These are phyloP conservation scores for Triplophysa siluroides DNA, from an alignment of 2,113 vertebrate species.

Conservation along the genomic window DNA sequence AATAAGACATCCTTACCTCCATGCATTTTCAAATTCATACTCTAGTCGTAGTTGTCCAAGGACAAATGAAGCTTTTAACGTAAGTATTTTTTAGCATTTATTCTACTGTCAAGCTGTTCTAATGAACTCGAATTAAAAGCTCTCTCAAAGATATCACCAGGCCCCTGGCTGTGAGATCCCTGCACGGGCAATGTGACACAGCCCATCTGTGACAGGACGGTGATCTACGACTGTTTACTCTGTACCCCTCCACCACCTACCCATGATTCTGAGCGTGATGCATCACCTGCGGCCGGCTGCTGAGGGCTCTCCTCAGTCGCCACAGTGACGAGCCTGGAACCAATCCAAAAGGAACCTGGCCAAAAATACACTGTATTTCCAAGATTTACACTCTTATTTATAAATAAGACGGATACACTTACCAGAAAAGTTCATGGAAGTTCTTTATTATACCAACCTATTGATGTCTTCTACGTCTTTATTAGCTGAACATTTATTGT, in stretches of 20 bases:
- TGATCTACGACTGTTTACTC: slow-evolving; percentile 76
- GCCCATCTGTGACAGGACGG: slow-evolving; percentile 62
- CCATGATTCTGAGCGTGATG: slow-evolving; percentile 66
- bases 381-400: slow-evolving; percentile 33
- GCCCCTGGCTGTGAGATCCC: background rate
- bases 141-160: slow-evolving; percentile 4
- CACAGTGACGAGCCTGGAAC: slow-evolving; percentile 59
- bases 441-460: slow-evolving; percentile 13
- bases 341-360: slow-evolving; percentile 37
- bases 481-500: background rate
- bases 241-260: slow-evolving; percentile 56
- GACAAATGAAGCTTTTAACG: background rate
- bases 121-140: background rate
- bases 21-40: slow-evolving; percentile 17
- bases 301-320: slow-evolving; percentile 52
- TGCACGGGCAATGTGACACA: slow-evolving; percentile 54
- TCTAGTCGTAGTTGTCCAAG: slow-evolving; percentile 20
- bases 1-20: slow-evolving; percentile 39
- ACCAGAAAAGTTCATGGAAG: background rate
- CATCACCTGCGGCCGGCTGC: slow-evolving; percentile 63
- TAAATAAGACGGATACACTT: background rate
- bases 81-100: too few species aligned
- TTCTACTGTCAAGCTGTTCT: background rate
- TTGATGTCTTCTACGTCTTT: background rate
- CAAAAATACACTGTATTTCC: slow-evolving; percentile 31